Evolutionary conservation across 1,140 invertebrate genomes (phyloP), one percentile per base, ranked within the genome.

Genomic region (Vanessa atalanta): DNA sequence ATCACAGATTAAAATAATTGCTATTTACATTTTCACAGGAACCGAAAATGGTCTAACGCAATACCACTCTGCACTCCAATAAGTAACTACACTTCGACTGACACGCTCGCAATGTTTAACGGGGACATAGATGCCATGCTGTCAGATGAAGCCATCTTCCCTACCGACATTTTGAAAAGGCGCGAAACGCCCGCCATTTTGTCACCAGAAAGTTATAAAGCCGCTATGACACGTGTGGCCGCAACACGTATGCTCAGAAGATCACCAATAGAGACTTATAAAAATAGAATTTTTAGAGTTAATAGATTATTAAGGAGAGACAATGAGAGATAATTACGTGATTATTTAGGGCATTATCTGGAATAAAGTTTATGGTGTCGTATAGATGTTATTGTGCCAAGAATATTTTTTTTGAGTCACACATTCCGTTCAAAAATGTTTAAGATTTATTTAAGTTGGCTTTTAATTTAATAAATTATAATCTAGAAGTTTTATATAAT

Each of bases 1-100:
- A 23, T 23, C 53, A 57, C 53, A 23, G 7, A 9, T 23, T 57
- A 8, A 68, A 57, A 57, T 12, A 60, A 70, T 68, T 53, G 43
- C 31, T 69, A 26, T 65, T 26, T 31, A 48, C 26, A 43, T 65
- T 65, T 53, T 16, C 16, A 69, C 86, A 93, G 95, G 81, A 96
- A 96, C 84, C 96, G 97, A 23, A 96, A 96, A 92, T 98, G 97
- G 97, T 97, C 96, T 0, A 96, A 96, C 74, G 95, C 96, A 2
- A 96, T 97, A 70, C 97, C 97, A 0, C 95, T 95, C 23, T 96
- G 96, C 82, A 85, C 89, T 0, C 86, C 91, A 20, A 86, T 88
- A 31, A 82, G 86, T 15, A 89, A 91, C 77, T 90, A 84, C 79
- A 92, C 86, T 7, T 83, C 88, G 4, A 73, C 84, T 0, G 89